Evolutionary conservation across 2,888 invertebrate species (phyloP).

Genomic region (Spodoptera littoralis): DNA sequence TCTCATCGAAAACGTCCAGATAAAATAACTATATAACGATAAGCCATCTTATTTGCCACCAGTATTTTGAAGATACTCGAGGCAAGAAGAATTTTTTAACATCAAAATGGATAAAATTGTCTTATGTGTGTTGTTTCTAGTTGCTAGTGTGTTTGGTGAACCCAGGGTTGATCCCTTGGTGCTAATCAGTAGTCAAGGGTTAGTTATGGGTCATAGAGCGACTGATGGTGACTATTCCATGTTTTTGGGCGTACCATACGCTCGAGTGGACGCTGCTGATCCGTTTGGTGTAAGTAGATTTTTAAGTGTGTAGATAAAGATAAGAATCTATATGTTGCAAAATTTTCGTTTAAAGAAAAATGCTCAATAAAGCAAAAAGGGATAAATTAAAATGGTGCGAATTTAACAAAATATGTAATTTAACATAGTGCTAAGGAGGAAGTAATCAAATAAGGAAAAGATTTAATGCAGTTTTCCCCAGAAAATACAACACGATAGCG

Average conservation of each 20-base stretch:
- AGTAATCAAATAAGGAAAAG: too few relatives aligned
- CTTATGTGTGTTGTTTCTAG: slow-evolving; percentile 50
- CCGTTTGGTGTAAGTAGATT: slow-evolving; percentile 83
- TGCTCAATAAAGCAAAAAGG: too few relatives aligned
- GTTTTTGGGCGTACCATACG: slow-evolving; percentile 83
- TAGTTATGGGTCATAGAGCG: slow-evolving; percentile 78
- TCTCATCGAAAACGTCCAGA: slow-evolving; percentile 68
- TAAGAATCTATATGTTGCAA: too few relatives aligned
- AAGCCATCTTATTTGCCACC: slow-evolving; percentile 25
- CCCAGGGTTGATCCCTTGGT: slow-evolving; percentile 81
- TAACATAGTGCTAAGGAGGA: too few relatives aligned
- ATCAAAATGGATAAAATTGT: slow-evolving; percentile 56
- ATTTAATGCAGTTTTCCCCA: too few relatives aligned
- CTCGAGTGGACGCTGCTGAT: slow-evolving; percentile 73
- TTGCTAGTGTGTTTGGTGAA: slow-evolving; percentile 56
- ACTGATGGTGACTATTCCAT: slow-evolving; percentile 78
- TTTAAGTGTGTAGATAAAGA: too few relatives aligned
- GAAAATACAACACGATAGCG: too few relatives aligned
- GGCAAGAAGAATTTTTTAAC: slow-evolving; percentile 16
- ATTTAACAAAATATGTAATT: too few relatives aligned
- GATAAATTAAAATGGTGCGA: too few relatives aligned
- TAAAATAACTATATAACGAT: slow-evolving; percentile 64
- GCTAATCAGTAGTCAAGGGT: slow-evolving; percentile 73
- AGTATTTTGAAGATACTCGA: slow-evolving; percentile 46
- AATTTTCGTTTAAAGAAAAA: too few relatives aligned